These are phyloP conservation scores for Neotragus moschatus DNA, from an alignment of 2,113 vertebrate species.

Conservation along the genomic window DNA sequence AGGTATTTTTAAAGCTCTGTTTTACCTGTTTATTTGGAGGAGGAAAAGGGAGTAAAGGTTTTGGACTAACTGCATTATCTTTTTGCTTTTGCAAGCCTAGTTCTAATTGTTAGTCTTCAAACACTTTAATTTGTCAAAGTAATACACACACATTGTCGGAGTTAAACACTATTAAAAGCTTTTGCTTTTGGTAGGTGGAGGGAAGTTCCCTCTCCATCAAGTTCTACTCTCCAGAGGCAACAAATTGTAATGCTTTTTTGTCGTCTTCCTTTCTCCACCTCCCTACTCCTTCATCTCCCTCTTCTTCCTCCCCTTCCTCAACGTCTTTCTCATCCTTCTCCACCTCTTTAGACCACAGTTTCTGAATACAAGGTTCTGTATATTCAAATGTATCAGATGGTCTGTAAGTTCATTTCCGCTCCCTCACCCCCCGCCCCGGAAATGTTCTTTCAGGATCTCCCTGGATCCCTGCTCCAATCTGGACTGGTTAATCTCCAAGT, in stretches of 20 bases:
- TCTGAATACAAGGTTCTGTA: neutral
- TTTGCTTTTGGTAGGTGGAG: neutral
- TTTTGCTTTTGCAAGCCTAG: neutral
- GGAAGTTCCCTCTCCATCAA: neutral
- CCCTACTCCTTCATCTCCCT: neutral
- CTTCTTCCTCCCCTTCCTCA: neutral
- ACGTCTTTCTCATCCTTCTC: neutral
- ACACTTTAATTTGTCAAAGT: neutral
- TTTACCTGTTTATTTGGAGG: neutral
- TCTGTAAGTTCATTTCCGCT: neutral
- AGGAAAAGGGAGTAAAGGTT: neutral
- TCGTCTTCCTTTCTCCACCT: neutral
- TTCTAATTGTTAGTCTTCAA: neutral
- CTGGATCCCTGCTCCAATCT: neutral
- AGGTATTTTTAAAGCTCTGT: neutral
- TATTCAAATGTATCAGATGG: neutral
- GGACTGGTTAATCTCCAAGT: neutral
- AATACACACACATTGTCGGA: neutral
- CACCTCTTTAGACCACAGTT: neutral
- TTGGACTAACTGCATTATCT: neutral
- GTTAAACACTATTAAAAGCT: neutral
- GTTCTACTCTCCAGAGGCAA: neutral
- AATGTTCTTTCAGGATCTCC: neutral
- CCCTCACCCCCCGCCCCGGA: too few relatives aligned
- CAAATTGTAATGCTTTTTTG: neutral